Evolutionary conservation across 2,888 invertebrate species (phyloP).

Genomic region (Pterobdella sp.): DNA sequence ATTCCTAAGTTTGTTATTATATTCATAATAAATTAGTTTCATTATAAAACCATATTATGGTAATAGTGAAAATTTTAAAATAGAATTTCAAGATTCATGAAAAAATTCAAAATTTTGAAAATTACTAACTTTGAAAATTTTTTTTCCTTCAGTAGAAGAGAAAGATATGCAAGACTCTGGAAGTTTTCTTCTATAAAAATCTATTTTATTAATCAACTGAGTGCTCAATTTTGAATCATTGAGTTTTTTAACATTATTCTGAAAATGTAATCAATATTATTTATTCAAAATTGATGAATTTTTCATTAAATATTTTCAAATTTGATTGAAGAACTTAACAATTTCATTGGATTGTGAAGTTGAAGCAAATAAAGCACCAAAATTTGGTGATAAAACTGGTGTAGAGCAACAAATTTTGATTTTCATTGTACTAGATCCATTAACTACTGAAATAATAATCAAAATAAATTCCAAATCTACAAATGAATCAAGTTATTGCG

Average conservation of each 20-base stretch:
- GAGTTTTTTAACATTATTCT: too few relatives aligned
- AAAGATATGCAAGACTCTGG: slow-evolving; percentile 49
- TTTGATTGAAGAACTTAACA: too few relatives aligned
- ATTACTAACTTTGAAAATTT: slow-evolving; percentile 41
- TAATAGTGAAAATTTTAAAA: background rate
- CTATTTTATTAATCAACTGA: too few relatives aligned
- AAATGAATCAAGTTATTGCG: too few relatives aligned
- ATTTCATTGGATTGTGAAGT: too few relatives aligned
- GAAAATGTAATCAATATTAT: too few relatives aligned
- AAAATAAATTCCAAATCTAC: too few relatives aligned
- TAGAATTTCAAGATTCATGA: background rate
- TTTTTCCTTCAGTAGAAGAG: slow-evolving; percentile 46
- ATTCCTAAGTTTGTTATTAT: slow-evolving; percentile 37
- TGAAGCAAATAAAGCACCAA: too few relatives aligned
- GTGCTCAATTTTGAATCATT: too few relatives aligned
- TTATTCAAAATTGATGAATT: background rate
- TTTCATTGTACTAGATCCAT: background rate
- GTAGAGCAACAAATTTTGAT: background rate
- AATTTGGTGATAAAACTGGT: background rate
- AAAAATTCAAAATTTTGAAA: too few relatives aligned
- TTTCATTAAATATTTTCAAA: background rate
- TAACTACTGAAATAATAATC: too few relatives aligned
- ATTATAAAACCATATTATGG: background rate
- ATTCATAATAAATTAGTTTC: background rate
- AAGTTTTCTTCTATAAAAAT: slow-evolving; percentile 45